A percentile compares a stretch with the other conserved stretches of the same genome.
Evolutionary conservation across 37 sponge, comb jelly and placozoan species (phyloP).

Genomic region (Axinella damicornis): DNA sequence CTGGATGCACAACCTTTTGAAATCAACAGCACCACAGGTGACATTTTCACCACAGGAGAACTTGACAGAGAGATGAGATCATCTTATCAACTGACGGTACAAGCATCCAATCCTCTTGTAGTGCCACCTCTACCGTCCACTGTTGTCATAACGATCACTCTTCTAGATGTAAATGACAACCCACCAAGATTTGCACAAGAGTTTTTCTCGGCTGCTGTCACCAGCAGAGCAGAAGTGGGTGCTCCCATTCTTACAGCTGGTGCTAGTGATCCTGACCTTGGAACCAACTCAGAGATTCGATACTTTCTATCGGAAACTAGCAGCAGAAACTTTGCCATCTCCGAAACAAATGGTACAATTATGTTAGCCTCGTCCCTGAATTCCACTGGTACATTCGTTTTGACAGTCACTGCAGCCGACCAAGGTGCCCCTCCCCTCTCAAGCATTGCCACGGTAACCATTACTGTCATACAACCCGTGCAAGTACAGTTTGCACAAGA

Average conservation of each 20-base stretch:
- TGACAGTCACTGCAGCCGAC: slow-evolving; percentile 59
- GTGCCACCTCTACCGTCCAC: slow-evolving; percentile 12
- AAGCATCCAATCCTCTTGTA: slow-evolving; percentile 40
- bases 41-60: background rate
- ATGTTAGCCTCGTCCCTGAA: background rate
- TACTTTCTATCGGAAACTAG: slow-evolving; percentile 21
- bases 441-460: background rate
- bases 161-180: slow-evolving; percentile 67
- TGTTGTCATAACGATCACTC: slow-evolving; percentile 1
- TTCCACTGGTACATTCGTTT: slow-evolving; percentile 1
- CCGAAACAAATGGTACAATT: slow-evolving; percentile 18
- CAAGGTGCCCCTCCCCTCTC: slow-evolving; percentile 29
- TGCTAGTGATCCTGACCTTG: slow-evolving; percentile 62
- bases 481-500: slow-evolving; percentile 35
- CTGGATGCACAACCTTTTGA: slow-evolving; percentile 31
- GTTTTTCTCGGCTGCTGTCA: background rate
- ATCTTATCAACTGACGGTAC: slow-evolving; percentile 28
- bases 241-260: slow-evolving; percentile 15
- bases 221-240: background rate
- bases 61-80: slow-evolving; percentile 63
- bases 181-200: slow-evolving; percentile 31
- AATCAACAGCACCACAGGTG: slow-evolving; percentile 44
- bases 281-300: slow-evolving; percentile 18
- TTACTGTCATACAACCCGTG: slow-evolving; percentile 27
- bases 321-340: slow-evolving; percentile 23